Evolutionary conservation across 1,140 invertebrate species (phyloP).

Genomic region (Antheraea pernyi): DNA sequence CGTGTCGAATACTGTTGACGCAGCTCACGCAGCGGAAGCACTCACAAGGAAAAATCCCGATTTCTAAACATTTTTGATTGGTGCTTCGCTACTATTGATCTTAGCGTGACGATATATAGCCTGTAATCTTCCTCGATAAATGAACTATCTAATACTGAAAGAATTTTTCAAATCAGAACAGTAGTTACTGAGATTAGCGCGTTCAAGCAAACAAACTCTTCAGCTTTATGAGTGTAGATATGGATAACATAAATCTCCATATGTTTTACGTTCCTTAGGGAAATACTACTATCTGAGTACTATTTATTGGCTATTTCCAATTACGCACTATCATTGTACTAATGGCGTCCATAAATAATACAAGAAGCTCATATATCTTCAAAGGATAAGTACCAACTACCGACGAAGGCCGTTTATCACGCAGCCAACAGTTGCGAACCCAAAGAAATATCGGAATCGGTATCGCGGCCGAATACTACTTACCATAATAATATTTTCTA

Average conservation of each 20-base stretch:
- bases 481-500: not conserved
- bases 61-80: too few relatives aligned
- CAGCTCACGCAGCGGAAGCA: too few relatives aligned
- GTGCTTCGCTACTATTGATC: too few relatives aligned
- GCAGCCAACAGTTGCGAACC: not conserved
- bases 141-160: too few relatives aligned
- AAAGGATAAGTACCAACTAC: not conserved
- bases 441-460: not conserved
- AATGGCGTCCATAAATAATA: not conserved
- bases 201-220: too few relatives aligned
- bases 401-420: not conserved
- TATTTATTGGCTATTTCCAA: conserved; percentile 2
- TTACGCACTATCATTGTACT: conserved; percentile 4
- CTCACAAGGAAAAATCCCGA: too few relatives aligned
- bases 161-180: too few relatives aligned
- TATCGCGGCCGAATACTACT: not conserved
- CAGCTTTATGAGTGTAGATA: too few relatives aligned
- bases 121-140: too few relatives aligned
- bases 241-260: not conserved
- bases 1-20: too few relatives aligned
- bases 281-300: not conserved
- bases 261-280: not conserved
- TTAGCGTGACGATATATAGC: too few relatives aligned
- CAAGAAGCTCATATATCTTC: not conserved
- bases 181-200: too few relatives aligned